phyloP scores from a whole-genome alignment of 2,113 vertebrate species.

The Odocoileus hemionus region DNA sequence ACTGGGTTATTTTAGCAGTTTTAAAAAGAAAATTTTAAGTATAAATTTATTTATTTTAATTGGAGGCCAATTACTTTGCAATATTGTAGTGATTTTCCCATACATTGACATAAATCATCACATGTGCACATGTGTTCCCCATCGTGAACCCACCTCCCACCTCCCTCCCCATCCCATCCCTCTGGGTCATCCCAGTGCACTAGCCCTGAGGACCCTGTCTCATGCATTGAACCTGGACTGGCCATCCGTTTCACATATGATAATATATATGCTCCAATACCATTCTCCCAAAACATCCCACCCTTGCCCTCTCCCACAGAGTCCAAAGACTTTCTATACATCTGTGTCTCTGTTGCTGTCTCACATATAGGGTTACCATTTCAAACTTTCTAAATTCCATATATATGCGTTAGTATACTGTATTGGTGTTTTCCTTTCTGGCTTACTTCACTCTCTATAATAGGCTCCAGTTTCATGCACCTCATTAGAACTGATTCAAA shows the following conservation, averaged over 20 bases:
- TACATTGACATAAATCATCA: neutral
- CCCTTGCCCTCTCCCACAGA: neutral
- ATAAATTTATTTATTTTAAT: neutral
- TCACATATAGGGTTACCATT: neutral
- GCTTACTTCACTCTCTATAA: neutral
- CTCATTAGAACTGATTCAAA: neutral
- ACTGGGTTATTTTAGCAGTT: neutral
- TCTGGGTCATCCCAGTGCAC: neutral
- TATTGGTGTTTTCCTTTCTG: neutral
- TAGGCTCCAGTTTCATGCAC: neutral
- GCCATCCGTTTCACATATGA: neutral
- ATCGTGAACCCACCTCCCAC: rapidly evolving
- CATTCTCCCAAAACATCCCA: neutral
- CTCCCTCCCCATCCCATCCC: neutral
- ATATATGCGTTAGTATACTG: neutral
- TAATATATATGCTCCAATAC: neutral
- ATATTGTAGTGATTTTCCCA: neutral
- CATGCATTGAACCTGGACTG: neutral
- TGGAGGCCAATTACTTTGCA: neutral
- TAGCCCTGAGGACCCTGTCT: neutral
- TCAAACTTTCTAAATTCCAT: neutral
- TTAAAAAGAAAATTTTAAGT: neutral
- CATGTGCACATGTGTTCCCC: neutral
- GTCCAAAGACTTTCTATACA: neutral
- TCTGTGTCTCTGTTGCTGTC: neutral